A percentile compares a stretch with the other conserved stretches of the same genome.
phyloP scores from a whole-genome alignment of 2,888 invertebrate genomes.

The Protodeltote pygarga region DNA sequence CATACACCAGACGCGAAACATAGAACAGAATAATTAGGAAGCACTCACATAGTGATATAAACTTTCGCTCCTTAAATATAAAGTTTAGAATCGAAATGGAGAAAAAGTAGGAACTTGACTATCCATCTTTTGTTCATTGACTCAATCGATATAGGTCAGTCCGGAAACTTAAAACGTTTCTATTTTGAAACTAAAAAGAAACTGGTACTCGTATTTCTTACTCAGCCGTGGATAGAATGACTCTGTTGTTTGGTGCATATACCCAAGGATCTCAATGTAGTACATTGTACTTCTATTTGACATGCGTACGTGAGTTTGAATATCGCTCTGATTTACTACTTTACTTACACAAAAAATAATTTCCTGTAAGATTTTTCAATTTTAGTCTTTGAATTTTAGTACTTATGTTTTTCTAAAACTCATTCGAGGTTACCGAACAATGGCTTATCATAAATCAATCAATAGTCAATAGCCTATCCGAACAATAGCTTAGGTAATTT shows the following conservation, averaged over 20 bases:
- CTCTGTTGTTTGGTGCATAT: slow-evolving; percentile 25
- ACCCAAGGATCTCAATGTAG: slow-evolving; percentile 25
- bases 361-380: no score
- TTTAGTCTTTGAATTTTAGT: no score
- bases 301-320: slow-evolving; percentile 11
- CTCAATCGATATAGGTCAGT: slow-evolving; percentile 72
- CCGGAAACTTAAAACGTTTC: slow-evolving; percentile 68
- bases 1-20: slow-evolving; percentile 37
- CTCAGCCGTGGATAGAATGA: slow-evolving; percentile 23
- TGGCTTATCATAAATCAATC: no score
- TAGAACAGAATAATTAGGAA: slow-evolving; percentile 45
- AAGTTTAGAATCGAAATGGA: slow-evolving; percentile 19
- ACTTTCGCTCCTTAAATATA: slow-evolving; percentile 21
- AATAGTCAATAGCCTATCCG: no score
- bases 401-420: no score
- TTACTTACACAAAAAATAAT: slow-evolving; percentile 1
- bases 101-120: slow-evolving; percentile 51
- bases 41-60: slow-evolving; percentile 18
- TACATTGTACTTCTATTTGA: slow-evolving; percentile 17
- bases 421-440: no score
- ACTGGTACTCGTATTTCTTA: slow-evolving; percentile 42
- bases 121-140: slow-evolving; percentile 70
- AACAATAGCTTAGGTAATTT: no score
- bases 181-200: slow-evolving; percentile 60
- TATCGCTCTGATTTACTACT: slow-evolving; percentile 14